Base-by-base conservation (phyloP, 2,888 invertebrate genomes). In the Trachelus troglodyta region DNA sequence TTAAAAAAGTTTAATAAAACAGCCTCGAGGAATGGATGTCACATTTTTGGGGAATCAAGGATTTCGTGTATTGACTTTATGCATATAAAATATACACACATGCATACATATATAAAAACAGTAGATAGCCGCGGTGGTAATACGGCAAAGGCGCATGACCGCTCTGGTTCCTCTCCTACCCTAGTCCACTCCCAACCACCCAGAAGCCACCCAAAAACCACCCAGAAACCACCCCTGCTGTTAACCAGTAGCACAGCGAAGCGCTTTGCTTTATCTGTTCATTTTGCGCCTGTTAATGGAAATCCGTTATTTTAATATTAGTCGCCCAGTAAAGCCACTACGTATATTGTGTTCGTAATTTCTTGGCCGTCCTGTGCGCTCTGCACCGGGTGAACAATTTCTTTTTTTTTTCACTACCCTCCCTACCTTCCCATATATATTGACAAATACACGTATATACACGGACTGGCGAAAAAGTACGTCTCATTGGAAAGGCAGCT, bases 231-330 rank as follows among this genome's bases (percentile, higher is more conserved):
- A 56, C 12, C 56, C 23, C 56, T 56, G 6, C 56, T 9, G 12
- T 35, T 35, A 56, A 56, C 23, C 56, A 23, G 56, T 56, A 23
- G 56, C 56, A 23, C 23, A 56, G 56, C 56, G 23, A 56, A 56
- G 56, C 23, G 23, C 71, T 34, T 69, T 77, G 76, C 75, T 81
- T 82, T 82, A 81, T 82, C 76, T 75, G 78, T 81, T 83, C 79
- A 81, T 84, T 81, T 79, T 76, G 77, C 79, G 75, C 75, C 79
- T 77, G 82, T 85, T 87, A 83, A 84, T 81, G 84, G 82, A 82
- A 84, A 81, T 82, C 83, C 83, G 83, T 83, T 84, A 83, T 86
- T 87, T 85, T 87, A 87, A 87, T 87, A 87, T 87, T 82, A 83
- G 81, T 80, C 80, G 37, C 6, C 81, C 82, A 79, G 79, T 86